Conservation (phyloP, 2,888 invertebrate genomes). For the Ornithoptera alexandrae region DNA sequence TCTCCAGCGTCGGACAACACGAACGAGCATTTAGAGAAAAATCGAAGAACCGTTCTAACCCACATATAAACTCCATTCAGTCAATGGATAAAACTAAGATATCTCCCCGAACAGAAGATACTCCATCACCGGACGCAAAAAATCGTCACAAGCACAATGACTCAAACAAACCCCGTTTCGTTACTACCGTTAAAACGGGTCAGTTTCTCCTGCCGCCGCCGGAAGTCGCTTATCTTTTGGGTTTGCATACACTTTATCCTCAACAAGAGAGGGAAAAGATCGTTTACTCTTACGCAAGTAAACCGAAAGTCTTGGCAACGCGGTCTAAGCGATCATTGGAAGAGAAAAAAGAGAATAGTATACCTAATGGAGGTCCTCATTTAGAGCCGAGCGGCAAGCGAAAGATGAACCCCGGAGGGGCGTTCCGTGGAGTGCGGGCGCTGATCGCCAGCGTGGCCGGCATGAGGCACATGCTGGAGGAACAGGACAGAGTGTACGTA, state of each 20-base stretch:
- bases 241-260: constrained; percentile 71
- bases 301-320: constrained; percentile 76
- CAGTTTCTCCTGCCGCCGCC: constrained; percentile 89
- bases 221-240: constrained; percentile 83
- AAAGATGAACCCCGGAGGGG: constrained; percentile 31
- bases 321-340: constrained; percentile 43
- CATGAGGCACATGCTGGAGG: constrained; percentile 43
- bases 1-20: constrained; percentile 52
- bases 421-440: constrained; percentile 51
- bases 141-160: constrained; percentile 36
- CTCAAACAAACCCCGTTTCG: constrained; percentile 81
- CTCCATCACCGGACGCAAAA: constrained; percentile 42
- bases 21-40: constrained; percentile 35
- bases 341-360: constrained; percentile 38
- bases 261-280: constrained; percentile 55
- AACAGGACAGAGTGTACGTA: constrained; percentile 37
- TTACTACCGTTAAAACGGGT: constrained; percentile 89
- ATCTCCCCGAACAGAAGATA: constrained; percentile 46
- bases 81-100: constrained; percentile 42
- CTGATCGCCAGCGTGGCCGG: constrained; percentile 60
- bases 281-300: constrained; percentile 84
- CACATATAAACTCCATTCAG: constrained; percentile 50
- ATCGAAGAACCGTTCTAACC: constrained; percentile 53
- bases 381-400: constrained; percentile 29
- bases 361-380: constrained; percentile 34